These are phyloP conservation scores for Hafferia zeledoni DNA, from an alignment of 2,797 vertebrate species.

Conservation along the genomic window DNA sequence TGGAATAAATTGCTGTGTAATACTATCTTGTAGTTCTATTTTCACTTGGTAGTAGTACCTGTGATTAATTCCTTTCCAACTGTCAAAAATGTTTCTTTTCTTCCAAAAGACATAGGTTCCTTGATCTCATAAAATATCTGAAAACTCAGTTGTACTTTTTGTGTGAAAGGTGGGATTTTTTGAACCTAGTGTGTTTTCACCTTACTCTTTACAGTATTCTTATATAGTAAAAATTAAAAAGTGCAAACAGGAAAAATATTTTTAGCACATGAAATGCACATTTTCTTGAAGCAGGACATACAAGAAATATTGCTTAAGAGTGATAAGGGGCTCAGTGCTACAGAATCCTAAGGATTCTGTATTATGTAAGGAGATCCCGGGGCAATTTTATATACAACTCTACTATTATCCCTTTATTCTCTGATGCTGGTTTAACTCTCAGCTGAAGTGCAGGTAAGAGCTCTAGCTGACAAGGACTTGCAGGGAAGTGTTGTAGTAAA, in stretches of 20 bases:
- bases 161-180: rapidly evolving
- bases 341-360: not conserved
- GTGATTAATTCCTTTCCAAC: not conserved
- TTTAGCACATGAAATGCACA: not conserved
- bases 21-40: not conserved
- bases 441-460: not conserved
- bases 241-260: not conserved
- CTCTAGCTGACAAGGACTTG: not conserved
- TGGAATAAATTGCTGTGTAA: not conserved
- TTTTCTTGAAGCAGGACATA: not conserved
- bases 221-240: not conserved
- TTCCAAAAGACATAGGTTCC: not conserved
- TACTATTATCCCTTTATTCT: not conserved
- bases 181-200: not conserved
- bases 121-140: not conserved
- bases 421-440: not conserved
- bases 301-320: not conserved
- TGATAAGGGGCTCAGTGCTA: not conserved
- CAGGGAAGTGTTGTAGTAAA: not conserved
- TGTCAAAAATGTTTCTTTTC: not conserved
- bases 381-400: not conserved
- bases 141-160: not conserved
- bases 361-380: not conserved
- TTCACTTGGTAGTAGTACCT: not conserved
- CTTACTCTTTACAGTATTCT: not conserved